These are phyloP conservation scores for Prosapia bicincta DNA, from an alignment of 2,888 invertebrate genomes.

Conservation along the genomic window DNA sequence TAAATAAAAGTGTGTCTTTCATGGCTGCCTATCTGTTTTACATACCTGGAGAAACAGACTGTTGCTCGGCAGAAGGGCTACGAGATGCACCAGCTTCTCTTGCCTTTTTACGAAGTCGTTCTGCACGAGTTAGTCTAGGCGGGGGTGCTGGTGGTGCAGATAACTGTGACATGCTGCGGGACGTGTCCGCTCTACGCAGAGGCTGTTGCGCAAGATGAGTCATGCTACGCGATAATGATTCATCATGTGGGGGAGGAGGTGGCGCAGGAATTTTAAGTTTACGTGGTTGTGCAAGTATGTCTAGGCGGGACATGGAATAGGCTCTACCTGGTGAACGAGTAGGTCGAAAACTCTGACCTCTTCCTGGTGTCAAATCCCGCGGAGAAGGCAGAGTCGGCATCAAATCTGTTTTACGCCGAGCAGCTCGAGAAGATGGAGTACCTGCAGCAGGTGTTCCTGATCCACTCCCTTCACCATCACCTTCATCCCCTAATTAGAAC, in stretches of 20 bases:
- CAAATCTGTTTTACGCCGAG: conserved; percentile 83
- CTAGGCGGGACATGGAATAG: conserved; percentile 90
- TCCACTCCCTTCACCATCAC: conserved; percentile 7
- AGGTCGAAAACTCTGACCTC: conserved; percentile 47
- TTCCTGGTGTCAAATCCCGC: conserved; percentile 51
- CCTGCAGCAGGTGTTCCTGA: conserved; percentile 11
- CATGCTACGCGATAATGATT: conserved; percentile 58
- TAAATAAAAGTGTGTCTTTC: neutral
- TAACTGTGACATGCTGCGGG: conserved; percentile 54
- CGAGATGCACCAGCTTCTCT: conserved; percentile 37
- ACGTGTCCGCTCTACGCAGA: conserved; percentile 43
- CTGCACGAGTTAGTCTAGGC: conserved; percentile 48
- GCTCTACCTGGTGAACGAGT: conserved; percentile 60
- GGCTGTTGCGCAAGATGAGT: conserved; percentile 55
- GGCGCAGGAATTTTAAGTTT: conserved; percentile 43
- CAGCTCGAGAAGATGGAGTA: conserved; percentile 46
- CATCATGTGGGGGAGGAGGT: conserved; percentile 43
- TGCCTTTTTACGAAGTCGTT: conserved; percentile 47
- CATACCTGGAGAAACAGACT: conserved; percentile 44
- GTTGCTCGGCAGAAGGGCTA: conserved; percentile 43
- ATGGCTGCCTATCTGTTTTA: neutral
- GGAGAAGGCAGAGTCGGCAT: conserved; percentile 83
- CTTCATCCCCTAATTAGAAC: conserved; percentile 24
- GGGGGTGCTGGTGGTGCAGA: conserved; percentile 39
- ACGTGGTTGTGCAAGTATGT: conserved; percentile 74